phyloP scores from a whole-genome alignment of 2,888 invertebrate genomes.

The Latrodectus elegans region DNA sequence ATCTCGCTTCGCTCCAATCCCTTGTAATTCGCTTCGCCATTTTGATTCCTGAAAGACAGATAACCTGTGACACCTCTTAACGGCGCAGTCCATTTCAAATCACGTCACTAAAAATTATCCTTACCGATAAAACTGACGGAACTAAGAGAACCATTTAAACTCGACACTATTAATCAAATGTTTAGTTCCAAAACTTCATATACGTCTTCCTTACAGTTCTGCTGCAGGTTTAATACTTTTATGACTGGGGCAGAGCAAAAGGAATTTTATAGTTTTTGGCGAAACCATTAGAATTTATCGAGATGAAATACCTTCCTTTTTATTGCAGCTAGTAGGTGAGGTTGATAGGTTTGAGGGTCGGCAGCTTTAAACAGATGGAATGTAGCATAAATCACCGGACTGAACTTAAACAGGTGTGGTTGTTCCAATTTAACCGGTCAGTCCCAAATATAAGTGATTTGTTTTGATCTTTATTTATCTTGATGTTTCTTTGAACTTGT shows the following conservation, averaged over 20 bases:
- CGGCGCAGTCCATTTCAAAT: conserved; percentile 14
- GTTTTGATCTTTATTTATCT: conserved; percentile 50
- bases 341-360: conserved; percentile 64
- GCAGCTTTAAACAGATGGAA: conserved; percentile 32
- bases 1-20: conserved; percentile 1
- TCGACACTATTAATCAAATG: conserved; percentile 56
- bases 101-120: conserved; percentile 49
- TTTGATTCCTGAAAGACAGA: conserved; percentile 47
- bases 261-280: conserved; percentile 58
- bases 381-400: conserved; percentile 60
- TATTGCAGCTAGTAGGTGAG: conserved; percentile 37
- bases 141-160: conserved; percentile 32
- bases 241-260: conserved; percentile 44
- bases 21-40: conserved; percentile 41
- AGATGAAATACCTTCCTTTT: conserved; percentile 45
- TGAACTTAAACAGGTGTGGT: conserved; percentile 52
- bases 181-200: conserved; percentile 39
- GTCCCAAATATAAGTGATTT: conserved; percentile 40
- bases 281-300: conserved; percentile 60
- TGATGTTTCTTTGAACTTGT: conserved; percentile 36
- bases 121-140: conserved; percentile 58
- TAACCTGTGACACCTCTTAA: conserved; percentile 58
- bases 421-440: conserved; percentile 65
- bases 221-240: conserved; percentile 46
- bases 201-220: conserved; percentile 34